Conservation (phyloP, 2,888 invertebrate genomes). For the Aporophyla lueneburgensis region DNA sequence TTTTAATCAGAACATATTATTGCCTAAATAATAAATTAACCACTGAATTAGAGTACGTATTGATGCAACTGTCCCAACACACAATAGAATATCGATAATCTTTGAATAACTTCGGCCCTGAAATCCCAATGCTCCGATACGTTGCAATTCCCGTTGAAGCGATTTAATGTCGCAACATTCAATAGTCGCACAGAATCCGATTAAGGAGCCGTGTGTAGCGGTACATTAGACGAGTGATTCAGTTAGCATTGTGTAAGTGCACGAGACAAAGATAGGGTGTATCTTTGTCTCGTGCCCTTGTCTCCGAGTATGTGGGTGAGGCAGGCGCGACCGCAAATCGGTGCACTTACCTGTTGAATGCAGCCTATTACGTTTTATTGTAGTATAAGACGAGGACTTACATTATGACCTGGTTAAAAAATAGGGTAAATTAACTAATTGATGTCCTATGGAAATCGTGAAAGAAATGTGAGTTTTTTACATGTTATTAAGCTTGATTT, state of each 20-base stretch:
- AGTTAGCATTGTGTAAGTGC: slow-evolving; percentile 50
- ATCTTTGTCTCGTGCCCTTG: too few relatives aligned
- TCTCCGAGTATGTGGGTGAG: slow-evolving; percentile 25
- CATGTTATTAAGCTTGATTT: slow-evolving; percentile 27
- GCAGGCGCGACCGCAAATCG: slow-evolving; percentile 35
- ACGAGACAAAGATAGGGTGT: slow-evolving; percentile 46
- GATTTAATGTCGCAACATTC: slow-evolving; percentile 19
- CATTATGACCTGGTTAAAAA: slow-evolving; percentile 11
- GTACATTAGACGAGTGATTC: slow-evolving; percentile 45
- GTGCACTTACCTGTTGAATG: slow-evolving; percentile 68
- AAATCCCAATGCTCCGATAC: not conserved
- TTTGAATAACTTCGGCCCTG: not conserved
- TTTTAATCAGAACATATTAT: not conserved
- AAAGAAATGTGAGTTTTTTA: slow-evolving; percentile 11
- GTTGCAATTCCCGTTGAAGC: not conserved
- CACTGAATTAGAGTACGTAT: not conserved
- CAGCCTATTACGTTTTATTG: slow-evolving; percentile 41
- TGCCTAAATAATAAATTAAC: not conserved
- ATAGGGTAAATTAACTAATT: slow-evolving; percentile 17
- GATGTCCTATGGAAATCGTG: not conserved
- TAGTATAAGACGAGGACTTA: slow-evolving; percentile 7
- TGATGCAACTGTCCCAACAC: too few relatives aligned
- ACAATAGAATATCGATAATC: not conserved
- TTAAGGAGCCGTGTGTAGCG: slow-evolving; percentile 29
- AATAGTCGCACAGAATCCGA: slow-evolving; percentile 43